Evolutionary conservation across 2,797 vertebrate genomes (phyloP).

Genomic region (Discoglossus pictus): DNA sequence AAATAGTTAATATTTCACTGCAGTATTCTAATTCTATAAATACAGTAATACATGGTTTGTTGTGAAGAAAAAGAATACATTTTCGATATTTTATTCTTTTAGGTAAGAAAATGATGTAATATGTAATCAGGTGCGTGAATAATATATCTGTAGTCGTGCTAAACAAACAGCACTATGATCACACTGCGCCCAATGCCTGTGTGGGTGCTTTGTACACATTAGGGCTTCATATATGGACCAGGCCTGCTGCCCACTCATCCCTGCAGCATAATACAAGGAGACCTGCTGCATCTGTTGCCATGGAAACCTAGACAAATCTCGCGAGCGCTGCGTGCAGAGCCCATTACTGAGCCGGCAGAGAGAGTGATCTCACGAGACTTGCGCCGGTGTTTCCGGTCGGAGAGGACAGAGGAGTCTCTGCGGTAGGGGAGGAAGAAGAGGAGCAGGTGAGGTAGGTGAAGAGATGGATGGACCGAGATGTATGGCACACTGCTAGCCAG

Average conservation of each 20-base stretch:
- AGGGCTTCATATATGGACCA: conserved; percentile 25
- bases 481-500: too few relatives aligned
- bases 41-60: too few relatives aligned
- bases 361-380: conserved; percentile 7
- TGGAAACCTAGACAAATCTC: conserved; percentile 33
- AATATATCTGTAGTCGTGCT: too few relatives aligned
- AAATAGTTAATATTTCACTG: too few relatives aligned
- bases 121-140: too few relatives aligned
- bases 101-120: too few relatives aligned
- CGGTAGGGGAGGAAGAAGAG: conserved; percentile 37
- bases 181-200: conserved; percentile 3
- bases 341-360: neutral
- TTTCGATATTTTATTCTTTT: too few relatives aligned
- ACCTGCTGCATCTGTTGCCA: conserved; percentile 41
- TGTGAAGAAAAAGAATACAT: too few relatives aligned
- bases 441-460: conserved; percentile 36
- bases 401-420: conserved; percentile 42
- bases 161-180: too few relatives aligned
- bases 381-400: conserved; percentile 33
- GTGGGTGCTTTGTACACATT: conserved; percentile 36
- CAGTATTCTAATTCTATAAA: too few relatives aligned
- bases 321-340: conserved; percentile 18
- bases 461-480: neutral
- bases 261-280: conserved; percentile 31
- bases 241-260: conserved; percentile 48